Percentiles rank a stretch among this genome's conserved stretches.
Conservation (phyloP, 2,888 invertebrate genomes). For the Lepidocyrtoides sp. region DNA sequence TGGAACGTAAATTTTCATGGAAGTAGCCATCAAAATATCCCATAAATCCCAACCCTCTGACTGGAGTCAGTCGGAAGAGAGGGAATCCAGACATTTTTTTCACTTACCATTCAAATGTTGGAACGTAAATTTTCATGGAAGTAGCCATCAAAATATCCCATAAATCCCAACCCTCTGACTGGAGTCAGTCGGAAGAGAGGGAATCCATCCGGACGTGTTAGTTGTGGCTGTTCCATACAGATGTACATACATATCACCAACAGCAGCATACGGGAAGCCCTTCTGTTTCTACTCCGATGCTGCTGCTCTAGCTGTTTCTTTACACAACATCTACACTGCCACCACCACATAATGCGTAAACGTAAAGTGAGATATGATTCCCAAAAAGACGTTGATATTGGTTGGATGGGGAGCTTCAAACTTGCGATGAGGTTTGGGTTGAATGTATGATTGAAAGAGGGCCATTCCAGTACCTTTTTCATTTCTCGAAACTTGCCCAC, state of each 20-base stretch:
- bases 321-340: neutral
- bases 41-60: constrained; percentile 57
- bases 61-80: constrained; percentile 48
- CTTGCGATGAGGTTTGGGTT: constrained; percentile 72
- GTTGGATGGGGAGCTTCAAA: constrained; percentile 10
- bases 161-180: constrained; percentile 57
- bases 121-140: constrained; percentile 56
- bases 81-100: constrained; percentile 51
- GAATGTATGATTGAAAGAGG: constrained; percentile 83
- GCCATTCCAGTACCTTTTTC: constrained; percentile 80
- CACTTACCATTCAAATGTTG: constrained; percentile 46
- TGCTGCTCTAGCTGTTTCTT: constrained; percentile 14
- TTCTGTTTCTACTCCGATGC: neutral
- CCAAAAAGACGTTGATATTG: neutral
- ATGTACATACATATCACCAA: constrained; percentile 24
- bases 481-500: constrained; percentile 38
- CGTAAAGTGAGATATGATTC: neutral
- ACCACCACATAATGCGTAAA: neutral
- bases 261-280: constrained; percentile 12
- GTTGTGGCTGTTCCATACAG: constrained; percentile 15
- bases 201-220: constrained; percentile 67
- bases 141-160: constrained; percentile 65
- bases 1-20: constrained; percentile 56
- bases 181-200: constrained; percentile 45
- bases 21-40: constrained; percentile 65